phyloP scores from a whole-genome alignment of 2,113 vertebrate genomes.

The Gadus chalcogrammus region DNA sequence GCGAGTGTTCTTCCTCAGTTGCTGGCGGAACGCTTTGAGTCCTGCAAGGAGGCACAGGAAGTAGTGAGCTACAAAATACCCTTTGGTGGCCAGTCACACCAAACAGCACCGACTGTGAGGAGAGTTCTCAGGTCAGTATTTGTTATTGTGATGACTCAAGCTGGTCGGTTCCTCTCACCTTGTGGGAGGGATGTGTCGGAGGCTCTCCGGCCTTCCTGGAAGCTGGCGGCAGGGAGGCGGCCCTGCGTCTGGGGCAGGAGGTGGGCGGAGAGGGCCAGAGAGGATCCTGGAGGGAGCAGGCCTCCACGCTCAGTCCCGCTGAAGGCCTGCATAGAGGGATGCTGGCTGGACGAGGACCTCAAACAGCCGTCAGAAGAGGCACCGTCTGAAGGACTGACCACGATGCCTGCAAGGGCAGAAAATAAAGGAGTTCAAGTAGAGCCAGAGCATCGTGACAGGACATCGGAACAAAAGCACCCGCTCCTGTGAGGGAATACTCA shows the following conservation, averaged over 20 bases:
- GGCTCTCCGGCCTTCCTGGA: conserved; percentile 95
- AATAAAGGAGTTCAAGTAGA: background rate
- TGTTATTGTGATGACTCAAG: background rate
- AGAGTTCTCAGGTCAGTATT: background rate
- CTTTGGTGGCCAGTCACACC: conserved; percentile 24
- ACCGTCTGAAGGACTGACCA: conserved; percentile 82
- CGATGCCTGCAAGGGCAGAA: conserved; percentile 74
- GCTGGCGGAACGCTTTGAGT: conserved; percentile 93
- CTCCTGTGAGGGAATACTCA: conserved; percentile 63
- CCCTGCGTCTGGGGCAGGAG: conserved; percentile 83
- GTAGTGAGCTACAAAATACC: conserved; percentile 31
- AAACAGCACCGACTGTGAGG: background rate
- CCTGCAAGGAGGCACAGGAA: conserved; percentile 68
- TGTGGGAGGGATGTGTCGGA: conserved; percentile 97
- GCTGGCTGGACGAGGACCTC: conserved; percentile 75
- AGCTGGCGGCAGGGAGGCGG: conserved; percentile 77
- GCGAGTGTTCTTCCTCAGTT: conserved; percentile 88
- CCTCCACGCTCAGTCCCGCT: conserved; percentile 63
- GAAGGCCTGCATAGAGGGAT: conserved; percentile 55
- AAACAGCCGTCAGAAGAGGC: conserved; percentile 91
- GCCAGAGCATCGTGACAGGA: background rate
- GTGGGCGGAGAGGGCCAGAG: conserved; percentile 83
- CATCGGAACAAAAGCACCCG: background rate
- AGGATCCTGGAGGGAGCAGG: conserved; percentile 64
- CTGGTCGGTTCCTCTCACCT: conserved; percentile 68